Conservation (phyloP, 2,113 vertebrate species). For the Rhipidura dahli region DNA sequence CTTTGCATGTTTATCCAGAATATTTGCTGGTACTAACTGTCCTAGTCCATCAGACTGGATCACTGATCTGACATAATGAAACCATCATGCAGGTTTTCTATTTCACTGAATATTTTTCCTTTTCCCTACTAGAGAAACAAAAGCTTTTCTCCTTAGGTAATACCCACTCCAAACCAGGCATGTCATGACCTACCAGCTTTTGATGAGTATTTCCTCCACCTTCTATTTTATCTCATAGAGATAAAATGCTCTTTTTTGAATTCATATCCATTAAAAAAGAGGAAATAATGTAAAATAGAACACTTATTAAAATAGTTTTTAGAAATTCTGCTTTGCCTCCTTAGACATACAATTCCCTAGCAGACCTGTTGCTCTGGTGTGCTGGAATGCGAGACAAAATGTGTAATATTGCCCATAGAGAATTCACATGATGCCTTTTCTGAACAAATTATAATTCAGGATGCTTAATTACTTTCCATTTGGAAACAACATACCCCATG, state of each 20-base stretch:
- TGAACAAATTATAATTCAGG: background rate
- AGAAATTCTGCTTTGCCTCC: background rate
- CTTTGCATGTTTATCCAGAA: background rate
- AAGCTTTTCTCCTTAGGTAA: background rate
- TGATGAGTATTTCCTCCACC: background rate
- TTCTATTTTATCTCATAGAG: background rate
- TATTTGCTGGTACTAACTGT: background rate
- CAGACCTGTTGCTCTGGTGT: background rate
- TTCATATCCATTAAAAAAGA: background rate
- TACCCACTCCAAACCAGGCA: background rate
- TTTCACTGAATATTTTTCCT: background rate
- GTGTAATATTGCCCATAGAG: background rate
- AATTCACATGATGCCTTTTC: background rate
- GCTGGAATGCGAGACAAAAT: background rate
- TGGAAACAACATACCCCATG: background rate
- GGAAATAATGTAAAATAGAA: background rate
- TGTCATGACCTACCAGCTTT: background rate
- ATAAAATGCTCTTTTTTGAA: background rate
- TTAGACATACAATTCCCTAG: background rate
- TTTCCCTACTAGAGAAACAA: background rate
- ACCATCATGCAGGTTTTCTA: slow-evolving; percentile 12
- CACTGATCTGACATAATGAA: slow-evolving; percentile 17
- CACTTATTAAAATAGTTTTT: background rate
- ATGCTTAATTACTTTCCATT: background rate
- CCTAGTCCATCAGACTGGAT: background rate